Evolutionary conservation across 2,888 invertebrate species (phyloP), one percentile per base, ranked within the genome.

Genomic region (Orchestes rusci): DNA sequence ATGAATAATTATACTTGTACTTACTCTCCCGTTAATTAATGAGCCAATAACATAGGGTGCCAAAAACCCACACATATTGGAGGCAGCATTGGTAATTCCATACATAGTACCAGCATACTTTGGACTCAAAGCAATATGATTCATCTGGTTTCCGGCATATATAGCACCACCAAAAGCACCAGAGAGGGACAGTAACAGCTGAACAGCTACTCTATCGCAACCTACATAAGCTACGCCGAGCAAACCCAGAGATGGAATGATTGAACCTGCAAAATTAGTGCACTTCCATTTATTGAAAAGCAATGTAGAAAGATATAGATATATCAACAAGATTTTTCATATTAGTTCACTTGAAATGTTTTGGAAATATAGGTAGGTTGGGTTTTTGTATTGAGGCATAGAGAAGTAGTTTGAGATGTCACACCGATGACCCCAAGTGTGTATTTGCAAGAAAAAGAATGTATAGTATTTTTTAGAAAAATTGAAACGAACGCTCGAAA

Each of bases 51-150:
- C 78, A 56, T 82, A 86, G 0, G 89, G 88, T 15, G 88, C 88
- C 53, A 88, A 65, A 63, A 88, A 88, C 1, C 89, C 89, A 59
- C 87, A 88, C 39, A 81, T 79, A 61, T 88, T 89, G 16, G 84
- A 80, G 0, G 86, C 82, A 0, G 86, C 85, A 64, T 89, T 89
- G 1, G 87, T 87, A 10, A 89, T 78, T 2, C 88, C 88, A 60
- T 88, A 86, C 77, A 89, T 80, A 0, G 88, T 88, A 30, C 89
- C 85, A 2, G 87, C 88, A 63, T 79, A 88, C 61, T 80, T 79
- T 1, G 88, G 87, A 59, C 87, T 86, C 16, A 89, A 67, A 16
- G 84, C 80, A 30, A 88, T 85, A 64, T 88, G 87, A 67, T 88
- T 88, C 83, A 87, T 84, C 64, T 85, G 85, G 62, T 85, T 84